phyloP scores from a whole-genome alignment of 2,888 invertebrate species.

The Nomada hirtipes region DNA sequence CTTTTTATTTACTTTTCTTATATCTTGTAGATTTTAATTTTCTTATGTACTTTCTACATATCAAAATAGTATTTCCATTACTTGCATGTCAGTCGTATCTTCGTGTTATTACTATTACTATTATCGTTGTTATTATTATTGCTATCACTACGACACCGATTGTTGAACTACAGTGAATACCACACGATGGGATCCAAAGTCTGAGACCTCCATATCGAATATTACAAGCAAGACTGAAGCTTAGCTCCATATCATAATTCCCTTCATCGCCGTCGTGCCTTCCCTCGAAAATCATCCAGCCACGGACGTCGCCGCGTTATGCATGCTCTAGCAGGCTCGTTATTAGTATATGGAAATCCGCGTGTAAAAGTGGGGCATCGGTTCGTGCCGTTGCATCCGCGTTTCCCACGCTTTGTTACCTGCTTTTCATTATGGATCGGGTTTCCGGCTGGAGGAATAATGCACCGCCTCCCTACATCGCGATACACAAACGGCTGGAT shows the following conservation, averaged over 20 bases:
- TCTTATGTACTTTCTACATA: no score
- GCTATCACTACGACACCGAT: no score
- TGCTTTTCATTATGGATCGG: constrained; percentile 49
- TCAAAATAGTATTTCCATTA: no score
- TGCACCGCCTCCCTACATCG: constrained; percentile 15
- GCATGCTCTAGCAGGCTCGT: constrained; percentile 42
- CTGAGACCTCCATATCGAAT: no score
- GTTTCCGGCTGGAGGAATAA: constrained; percentile 29
- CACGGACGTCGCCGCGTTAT: constrained; percentile 36
- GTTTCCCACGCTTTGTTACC: constrained; percentile 55
- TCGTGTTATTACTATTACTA: no score
- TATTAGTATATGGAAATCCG: constrained; percentile 55
- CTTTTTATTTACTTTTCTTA: no score
- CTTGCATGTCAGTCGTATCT: no score
- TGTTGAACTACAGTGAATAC: no score
- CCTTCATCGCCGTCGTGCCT: not conserved
- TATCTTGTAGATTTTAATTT: no score
- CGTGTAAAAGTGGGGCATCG: constrained; percentile 52
- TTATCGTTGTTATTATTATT: no score
- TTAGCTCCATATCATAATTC: not conserved
- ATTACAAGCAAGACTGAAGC: no score
- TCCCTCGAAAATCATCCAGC: constrained; percentile 39
- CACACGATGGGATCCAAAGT: no score
- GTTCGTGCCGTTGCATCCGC: constrained; percentile 22
- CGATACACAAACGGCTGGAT: constrained; percentile 12